Base-by-base conservation (phyloP, 2,797 vertebrate species). In the Oophaga sylvatica region DNA sequence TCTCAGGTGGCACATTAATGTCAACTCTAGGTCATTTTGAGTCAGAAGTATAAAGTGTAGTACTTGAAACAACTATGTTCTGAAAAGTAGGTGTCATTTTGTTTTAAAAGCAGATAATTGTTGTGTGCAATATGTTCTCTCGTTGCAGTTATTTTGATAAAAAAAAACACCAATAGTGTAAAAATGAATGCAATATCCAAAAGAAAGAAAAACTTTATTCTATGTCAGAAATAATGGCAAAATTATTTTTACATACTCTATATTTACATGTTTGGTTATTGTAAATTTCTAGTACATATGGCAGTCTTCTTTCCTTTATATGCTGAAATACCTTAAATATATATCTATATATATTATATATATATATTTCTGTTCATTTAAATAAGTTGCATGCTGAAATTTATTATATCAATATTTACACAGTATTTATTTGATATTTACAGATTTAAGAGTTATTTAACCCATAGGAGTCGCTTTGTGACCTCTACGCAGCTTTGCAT, bases 201-300 rank as follows among this genome's bases (percentile, higher is more conserved):
- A 93, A 93, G 85, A 89, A 92, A 92, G 95, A 92, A 95, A 95
- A 93, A 89, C 94, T 94, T 93, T 95, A 94, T 95, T 97, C 97
- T 98, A 98, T 98, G 98, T 97, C 96, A 96, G 97, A 96, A 97
- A 96, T 96, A 95, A 95, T 96, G 95, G 94, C 93, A 94, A 96
- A 95, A 94, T 93, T 93, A 94, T 94, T 96, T 96, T 97, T 97
- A 98, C 96, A 98, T 95, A 94, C 94, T 95, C 95, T 93, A 89
- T 97, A 98, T 97, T 96, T 98, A 97, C 97, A 97, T 90, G 93
- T 95, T 94, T 93, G 93, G 93, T 94, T 95, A 94, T 93, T 95
- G 92, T 94, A 94, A 95, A 94, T 90, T 91, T 93, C 91, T 90
- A 92, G 91, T 93, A 95, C 92, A 93, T 94, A 95, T 95, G 95